These are phyloP conservation scores for Neosilurus hyrtlii DNA, from an alignment of 2,797 vertebrate genomes.

Conservation along the genomic window DNA sequence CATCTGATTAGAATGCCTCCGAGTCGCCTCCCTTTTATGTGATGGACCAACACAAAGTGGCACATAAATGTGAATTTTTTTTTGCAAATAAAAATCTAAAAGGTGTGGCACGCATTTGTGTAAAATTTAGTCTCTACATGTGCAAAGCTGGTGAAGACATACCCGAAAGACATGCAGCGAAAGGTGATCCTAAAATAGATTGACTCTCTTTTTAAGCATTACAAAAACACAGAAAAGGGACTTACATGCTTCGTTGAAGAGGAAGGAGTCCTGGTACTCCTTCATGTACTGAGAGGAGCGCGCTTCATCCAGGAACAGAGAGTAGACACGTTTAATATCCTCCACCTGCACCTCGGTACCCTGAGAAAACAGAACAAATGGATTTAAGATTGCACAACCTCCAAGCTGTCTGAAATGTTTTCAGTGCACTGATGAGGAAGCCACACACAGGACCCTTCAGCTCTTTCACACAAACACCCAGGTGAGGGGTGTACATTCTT, in stretches of 20 bases:
- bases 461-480: neutral
- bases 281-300: conserved; percentile 95
- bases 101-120: too few relatives aligned
- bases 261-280: conserved; percentile 92
- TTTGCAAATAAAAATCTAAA: too few relatives aligned
- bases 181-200: too few relatives aligned
- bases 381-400: neutral
- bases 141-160: too few relatives aligned
- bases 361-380: conserved; percentile 59
- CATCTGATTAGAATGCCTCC: too few relatives aligned
- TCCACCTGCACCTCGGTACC: conserved; percentile 93
- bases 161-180: too few relatives aligned
- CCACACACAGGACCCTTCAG: neutral
- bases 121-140: too few relatives aligned
- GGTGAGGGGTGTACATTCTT: neutral
- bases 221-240: neutral
- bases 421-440: neutral
- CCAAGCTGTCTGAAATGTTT: neutral
- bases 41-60: too few relatives aligned
- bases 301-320: conserved; percentile 89
- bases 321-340: conserved; percentile 92
- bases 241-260: conserved; percentile 94
- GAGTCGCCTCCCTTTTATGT: too few relatives aligned
- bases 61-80: too few relatives aligned
- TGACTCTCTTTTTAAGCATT: too few relatives aligned